Percentiles rank a stretch among this genome's conserved stretches.
These are phyloP conservation scores for Cyanoderma ruficeps DNA, from an alignment of 2,113 vertebrate genomes.

Conservation along the genomic window DNA sequence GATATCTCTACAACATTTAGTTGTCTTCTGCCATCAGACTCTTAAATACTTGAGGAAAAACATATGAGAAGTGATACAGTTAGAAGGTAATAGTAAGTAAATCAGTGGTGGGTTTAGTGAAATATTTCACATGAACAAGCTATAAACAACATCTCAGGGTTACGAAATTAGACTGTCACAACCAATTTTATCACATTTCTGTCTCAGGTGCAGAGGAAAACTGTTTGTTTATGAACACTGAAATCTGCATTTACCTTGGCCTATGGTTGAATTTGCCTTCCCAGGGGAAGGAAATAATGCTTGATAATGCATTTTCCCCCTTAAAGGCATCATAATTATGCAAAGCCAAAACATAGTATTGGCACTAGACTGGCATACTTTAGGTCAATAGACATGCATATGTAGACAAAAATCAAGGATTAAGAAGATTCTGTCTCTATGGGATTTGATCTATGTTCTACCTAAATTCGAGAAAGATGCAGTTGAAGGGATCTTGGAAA, in stretches of 20 bases:
- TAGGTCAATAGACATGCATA: background rate
- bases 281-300: background rate
- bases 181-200: background rate
- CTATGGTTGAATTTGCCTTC: background rate
- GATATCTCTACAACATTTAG: background rate
- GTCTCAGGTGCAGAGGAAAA: background rate
- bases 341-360: background rate
- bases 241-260: background rate
- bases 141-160: background rate
- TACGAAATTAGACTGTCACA: background rate
- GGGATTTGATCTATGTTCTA: fast-evolving
- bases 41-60: background rate
- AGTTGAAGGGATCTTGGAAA: background rate
- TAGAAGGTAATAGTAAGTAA: slow-evolving; percentile 5
- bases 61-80: background rate
- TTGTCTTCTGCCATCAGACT: background rate
- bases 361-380: background rate
- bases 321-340: background rate
- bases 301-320: background rate
- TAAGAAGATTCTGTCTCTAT: background rate
- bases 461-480: background rate
- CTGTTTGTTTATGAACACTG: background rate
- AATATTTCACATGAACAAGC: slow-evolving; percentile 2
- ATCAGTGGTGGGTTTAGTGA: background rate
- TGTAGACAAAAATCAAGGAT: background rate